Conservation (phyloP, 2,797 vertebrate species). For the Miichthys miiuy region DNA sequence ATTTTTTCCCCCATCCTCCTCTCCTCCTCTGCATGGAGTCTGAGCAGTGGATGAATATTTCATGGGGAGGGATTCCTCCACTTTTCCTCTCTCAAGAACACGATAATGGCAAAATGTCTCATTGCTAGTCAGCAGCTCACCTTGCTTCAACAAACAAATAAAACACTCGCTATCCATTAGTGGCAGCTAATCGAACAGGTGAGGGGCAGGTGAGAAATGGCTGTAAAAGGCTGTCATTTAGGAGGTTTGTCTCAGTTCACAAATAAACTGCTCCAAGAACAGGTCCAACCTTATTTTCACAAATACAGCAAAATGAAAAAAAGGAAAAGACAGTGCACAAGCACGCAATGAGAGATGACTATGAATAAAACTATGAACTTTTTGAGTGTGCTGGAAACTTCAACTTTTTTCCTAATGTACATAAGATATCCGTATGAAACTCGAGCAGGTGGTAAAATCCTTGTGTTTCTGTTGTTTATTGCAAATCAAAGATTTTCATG, state of each 20-base stretch:
- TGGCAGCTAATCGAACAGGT: neutral
- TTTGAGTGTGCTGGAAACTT: neutral
- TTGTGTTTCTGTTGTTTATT: neutral
- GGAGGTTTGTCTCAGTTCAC: constrained; percentile 2
- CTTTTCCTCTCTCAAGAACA: constrained; percentile 18
- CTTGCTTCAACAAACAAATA: constrained; percentile 31
- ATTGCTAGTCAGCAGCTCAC: constrained; percentile 35
- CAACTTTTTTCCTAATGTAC: no score
- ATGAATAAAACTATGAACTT: neutral
- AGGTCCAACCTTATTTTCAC: neutral
- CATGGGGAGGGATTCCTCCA: constrained; percentile 50
- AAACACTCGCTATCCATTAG: constrained; percentile 30
- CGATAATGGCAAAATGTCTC: constrained; percentile 32
- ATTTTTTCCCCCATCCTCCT: neutral
- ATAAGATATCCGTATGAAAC: neutral
- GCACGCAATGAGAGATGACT: no score
- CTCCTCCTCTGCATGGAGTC: constrained; percentile 25
- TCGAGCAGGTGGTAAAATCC: neutral
- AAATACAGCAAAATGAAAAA: neutral
- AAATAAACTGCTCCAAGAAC: neutral
- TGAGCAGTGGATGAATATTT: constrained; percentile 63
- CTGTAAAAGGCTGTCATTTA: neutral
- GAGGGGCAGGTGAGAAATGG: constrained; percentile 7
- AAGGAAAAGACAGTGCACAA: neutral
- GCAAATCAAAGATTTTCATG: neutral